Conservation (phyloP, 35 echinoderm and acorn worm species). For the Apostichopus californicus region DNA sequence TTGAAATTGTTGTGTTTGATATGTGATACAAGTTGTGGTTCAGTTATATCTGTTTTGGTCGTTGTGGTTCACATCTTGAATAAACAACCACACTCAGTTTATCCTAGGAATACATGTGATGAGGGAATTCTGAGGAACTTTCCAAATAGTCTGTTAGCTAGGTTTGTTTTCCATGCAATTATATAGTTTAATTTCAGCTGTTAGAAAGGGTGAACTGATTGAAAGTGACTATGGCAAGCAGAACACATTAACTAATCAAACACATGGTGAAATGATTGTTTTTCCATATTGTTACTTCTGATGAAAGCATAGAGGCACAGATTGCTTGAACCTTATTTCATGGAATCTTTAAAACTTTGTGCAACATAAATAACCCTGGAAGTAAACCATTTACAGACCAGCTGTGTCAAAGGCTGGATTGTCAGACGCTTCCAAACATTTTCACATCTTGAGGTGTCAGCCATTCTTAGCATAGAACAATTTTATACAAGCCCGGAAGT, state of each 20-base stretch:
- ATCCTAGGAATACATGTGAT: too few species aligned
- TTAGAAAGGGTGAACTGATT: background rate
- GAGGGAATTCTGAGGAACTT: too few species aligned
- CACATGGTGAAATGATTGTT: background rate
- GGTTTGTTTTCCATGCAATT: too few species aligned
- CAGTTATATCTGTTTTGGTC: too few species aligned
- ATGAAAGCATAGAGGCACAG: background rate
- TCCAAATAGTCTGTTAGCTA: too few species aligned
- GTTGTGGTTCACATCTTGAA: too few species aligned
- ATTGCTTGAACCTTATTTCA: constrained; percentile 1
- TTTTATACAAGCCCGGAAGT: too few species aligned
- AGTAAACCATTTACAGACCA: constrained; percentile 9
- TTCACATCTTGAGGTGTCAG: background rate
- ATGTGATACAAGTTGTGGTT: too few species aligned
- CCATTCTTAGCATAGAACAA: too few species aligned
- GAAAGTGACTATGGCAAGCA: background rate
- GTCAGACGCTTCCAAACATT: background rate
- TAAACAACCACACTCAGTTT: too few species aligned
- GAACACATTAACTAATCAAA: background rate
- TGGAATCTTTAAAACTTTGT: background rate
- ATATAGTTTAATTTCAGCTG: too few species aligned
- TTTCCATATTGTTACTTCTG: background rate
- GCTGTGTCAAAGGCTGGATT: background rate
- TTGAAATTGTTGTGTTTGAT: too few species aligned
- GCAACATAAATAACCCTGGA: background rate